Evolutionary conservation across 2,797 vertebrate genomes (phyloP), one percentile per base, ranked within the genome.

Genomic region (Chloroceryle amazona): DNA sequence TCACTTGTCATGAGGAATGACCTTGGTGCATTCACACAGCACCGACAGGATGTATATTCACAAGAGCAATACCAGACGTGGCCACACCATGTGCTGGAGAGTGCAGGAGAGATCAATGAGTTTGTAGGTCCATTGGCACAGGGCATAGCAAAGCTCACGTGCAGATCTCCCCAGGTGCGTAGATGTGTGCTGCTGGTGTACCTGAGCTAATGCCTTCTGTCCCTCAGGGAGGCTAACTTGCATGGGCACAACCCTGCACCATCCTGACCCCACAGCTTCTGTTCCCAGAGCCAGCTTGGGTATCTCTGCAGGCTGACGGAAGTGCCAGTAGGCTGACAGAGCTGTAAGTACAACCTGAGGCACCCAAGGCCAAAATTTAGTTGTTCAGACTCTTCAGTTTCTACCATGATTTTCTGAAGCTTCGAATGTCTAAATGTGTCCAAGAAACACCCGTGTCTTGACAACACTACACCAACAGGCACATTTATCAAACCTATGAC

Each of bases 81-180:
- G 71, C 74, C 0, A 1, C 22, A 25, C 17, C 33, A 21, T 2
- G 3, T 0, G 3, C 23, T 28, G 44, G 25, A 80, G 23, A 20
- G 44, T 10, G 17, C 4, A 16, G 52, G 70, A 80, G 25, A 70
- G 52, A 37, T 13, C 1, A 9, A 21, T 1, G 14, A 8, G 26
- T 46, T 75, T 54, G 46, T 28, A 33, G 0, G 1, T 47, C 61
- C 28, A 0, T 1, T 41, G 49, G 73, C 58, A 33, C 41, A 54
- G 61, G 23, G 60, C 26, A 37, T 5, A 15, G 28, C 25, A 18
- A 26, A 52, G 44, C 6, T 39, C 26, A 21, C 0, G 0, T 26
- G 26, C 35, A 54, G 12, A 11, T 76, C 55, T 74, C 55, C 18
- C 14, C 5, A 42, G 71, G 15, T 14, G 37, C 4, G 3, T 1